These are phyloP conservation scores for Ceratina japonica DNA, from an alignment of 1,140 invertebrate genomes.

Conservation along the genomic window DNA sequence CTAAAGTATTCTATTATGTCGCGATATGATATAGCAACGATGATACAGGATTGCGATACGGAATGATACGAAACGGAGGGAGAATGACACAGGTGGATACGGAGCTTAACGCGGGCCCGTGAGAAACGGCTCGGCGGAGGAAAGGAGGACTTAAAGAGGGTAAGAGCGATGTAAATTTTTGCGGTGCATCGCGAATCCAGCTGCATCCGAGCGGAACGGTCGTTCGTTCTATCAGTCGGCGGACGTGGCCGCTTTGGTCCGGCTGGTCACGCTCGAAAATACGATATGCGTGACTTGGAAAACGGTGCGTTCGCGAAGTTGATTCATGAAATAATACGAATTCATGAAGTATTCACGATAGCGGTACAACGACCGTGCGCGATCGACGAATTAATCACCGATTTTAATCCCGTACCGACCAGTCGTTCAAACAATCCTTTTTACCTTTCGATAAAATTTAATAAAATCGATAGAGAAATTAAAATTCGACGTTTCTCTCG, in stretches of 20 bases:
- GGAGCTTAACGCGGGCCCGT: too few species aligned
- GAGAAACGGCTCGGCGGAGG: background rate
- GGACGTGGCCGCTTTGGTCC: constrained; percentile 38
- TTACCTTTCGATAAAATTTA: too few species aligned
- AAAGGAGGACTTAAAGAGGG: background rate
- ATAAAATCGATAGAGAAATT: too few species aligned
- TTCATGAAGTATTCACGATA: constrained; percentile 33
- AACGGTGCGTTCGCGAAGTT: constrained; percentile 47
- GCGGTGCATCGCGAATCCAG: constrained; percentile 32
- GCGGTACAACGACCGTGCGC: constrained; percentile 22
- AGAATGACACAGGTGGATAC: too few species aligned
- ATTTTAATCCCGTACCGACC: background rate
- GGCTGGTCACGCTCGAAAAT: constrained; percentile 60
- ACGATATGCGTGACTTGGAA: constrained; percentile 61
- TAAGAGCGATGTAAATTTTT: constrained; percentile 24
- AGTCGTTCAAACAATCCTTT: too few species aligned
- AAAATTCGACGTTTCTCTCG: too few species aligned
- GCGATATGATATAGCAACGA: too few species aligned
- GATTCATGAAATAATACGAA: constrained; percentile 55
- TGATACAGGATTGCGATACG: too few species aligned
- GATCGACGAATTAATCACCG: constrained; percentile 1
- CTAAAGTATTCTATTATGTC: too few species aligned
- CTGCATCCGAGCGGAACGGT: constrained; percentile 44
- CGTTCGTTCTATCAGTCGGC: constrained; percentile 35
- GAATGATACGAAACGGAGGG: too few species aligned